phyloP scores from a whole-genome alignment of 2,113 vertebrate species.

The Hypomesus transpacificus region DNA sequence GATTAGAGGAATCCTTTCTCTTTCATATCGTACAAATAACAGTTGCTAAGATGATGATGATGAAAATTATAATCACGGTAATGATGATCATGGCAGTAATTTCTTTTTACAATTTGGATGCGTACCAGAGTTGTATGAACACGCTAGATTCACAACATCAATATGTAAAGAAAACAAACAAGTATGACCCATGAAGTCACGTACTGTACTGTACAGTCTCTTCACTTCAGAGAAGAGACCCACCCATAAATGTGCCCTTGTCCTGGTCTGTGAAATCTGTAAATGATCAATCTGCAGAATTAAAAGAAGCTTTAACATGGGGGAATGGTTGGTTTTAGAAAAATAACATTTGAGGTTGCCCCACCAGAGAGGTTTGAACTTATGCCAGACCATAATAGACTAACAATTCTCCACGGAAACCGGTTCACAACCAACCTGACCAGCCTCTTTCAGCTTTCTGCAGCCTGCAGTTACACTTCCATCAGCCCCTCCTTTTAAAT shows the following conservation, averaged over 20 bases:
- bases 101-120: not conserved
- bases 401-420: slow-evolving; percentile 9
- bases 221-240: not conserved
- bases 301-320: slow-evolving; percentile 6
- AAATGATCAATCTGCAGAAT: slow-evolving; percentile 8
- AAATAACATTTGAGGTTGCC: slow-evolving; percentile 7
- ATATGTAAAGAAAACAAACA: not conserved
- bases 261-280: not conserved
- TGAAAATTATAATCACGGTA: slow-evolving; percentile 21
- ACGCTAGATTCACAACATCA: slow-evolving; percentile 1
- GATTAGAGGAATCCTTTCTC: slow-evolving; percentile 30
- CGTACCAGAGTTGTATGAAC: not conserved
- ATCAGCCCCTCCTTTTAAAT: not conserved
- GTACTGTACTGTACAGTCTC: not conserved
- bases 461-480: not conserved
- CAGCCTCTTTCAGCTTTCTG: not conserved
- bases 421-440: slow-evolving; percentile 3
- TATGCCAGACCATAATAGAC: slow-evolving; percentile 12
- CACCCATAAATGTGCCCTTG: not conserved
- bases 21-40: too few relatives aligned
- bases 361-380: slow-evolving; percentile 5
- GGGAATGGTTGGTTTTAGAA: slow-evolving; percentile 22
- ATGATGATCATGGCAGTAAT: slow-evolving; percentile 17
- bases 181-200: not conserved
- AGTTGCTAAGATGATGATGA: slow-evolving; percentile 26